Base-by-base conservation (phyloP, 92 coral and sea anemone genomes). In the Epizoanthus stellaris region DNA sequence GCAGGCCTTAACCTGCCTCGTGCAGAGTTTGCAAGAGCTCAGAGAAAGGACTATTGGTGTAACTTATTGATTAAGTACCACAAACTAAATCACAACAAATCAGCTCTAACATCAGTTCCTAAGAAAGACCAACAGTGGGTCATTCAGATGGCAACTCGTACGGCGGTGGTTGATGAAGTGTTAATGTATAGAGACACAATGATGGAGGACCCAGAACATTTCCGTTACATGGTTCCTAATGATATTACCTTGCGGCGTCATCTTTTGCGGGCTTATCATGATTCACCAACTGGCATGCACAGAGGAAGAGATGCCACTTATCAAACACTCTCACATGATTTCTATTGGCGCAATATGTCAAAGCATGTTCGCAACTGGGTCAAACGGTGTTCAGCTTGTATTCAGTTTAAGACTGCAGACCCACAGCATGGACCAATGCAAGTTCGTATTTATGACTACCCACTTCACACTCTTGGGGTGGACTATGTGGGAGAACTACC, bases 281-380 rank as follows among this genome's bases (percentile, higher is more conserved):
- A 89, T 39, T 85, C 85, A 6, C 85, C 89, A 17, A 23, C 80
- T 17, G 92, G 86, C 16, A 70, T 90, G 93, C 93, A 87, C 67
- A 62, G 91, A 39, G 89, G 91, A 69, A 85, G 93, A 3, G 88
- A 90, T 74, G 91, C 93, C 30, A 90, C 93, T 14, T 80, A 85
- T 76, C 87, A 77, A 74, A 49, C 90, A 59, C 89, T 89, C 38
- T 89, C 93, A 49, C 74, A 67, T 71, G 85, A 86, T 43, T 87
- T 73, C 17, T 87, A 90, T 81, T 87, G 85, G 91, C 85, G 85
- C 56, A 83, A 77, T 75, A 84, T 87, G 91, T 43, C 89, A 0
- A 88, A 87, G 80, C 91, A 90, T 64, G 89, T 88, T 16, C 76
- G 84, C 39, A 86, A 89, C 82, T 91, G 93, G 90, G 74, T 90